phyloP scores from a whole-genome alignment of 2,888 invertebrate species.

The Amphipoea oculea region DNA sequence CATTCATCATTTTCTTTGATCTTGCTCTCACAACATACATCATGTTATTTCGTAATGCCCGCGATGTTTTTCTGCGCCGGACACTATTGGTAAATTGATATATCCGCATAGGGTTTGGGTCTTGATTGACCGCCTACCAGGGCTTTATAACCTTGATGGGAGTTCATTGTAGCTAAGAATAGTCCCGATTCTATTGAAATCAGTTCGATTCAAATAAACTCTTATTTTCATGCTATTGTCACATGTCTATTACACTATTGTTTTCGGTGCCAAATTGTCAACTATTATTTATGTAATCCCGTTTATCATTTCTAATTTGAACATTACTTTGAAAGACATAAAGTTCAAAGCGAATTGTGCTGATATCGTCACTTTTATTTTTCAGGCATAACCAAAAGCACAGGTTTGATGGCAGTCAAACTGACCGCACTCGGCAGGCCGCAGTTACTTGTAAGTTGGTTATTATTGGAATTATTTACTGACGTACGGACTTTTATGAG shows the following conservation, averaged over 20 bases:
- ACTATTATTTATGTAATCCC: not conserved
- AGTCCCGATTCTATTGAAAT: not conserved
- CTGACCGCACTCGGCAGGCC: constrained; percentile 99
- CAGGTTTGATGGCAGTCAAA: constrained; percentile 99
- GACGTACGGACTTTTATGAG: not conserved
- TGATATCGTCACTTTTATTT: not conserved
- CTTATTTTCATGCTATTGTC: not conserved
- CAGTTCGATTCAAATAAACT: not conserved
- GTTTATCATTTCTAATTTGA: not conserved
- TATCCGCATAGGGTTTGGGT: constrained; percentile 32
- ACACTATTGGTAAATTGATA: constrained; percentile 36
- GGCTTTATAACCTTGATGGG: constrained; percentile 19
- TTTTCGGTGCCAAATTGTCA: constrained; percentile 15
- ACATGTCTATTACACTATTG: not conserved
- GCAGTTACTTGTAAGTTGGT: constrained; percentile 95
- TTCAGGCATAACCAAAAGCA: constrained; percentile 97
- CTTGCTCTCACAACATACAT: not conserved
- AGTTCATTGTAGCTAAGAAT: constrained; percentile 1
- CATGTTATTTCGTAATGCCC: constrained; percentile 5
- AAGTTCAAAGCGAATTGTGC: not conserved
- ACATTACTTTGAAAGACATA: not conserved
- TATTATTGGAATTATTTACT: not conserved
- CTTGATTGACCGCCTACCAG: constrained; percentile 34
- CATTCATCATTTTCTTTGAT: not conserved
- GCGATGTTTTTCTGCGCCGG: constrained; percentile 29